Evolutionary conservation across 2,888 invertebrate genomes (phyloP), one percentile per base, ranked within the genome.

Genomic region (Sceliomorpha sp.): DNA sequence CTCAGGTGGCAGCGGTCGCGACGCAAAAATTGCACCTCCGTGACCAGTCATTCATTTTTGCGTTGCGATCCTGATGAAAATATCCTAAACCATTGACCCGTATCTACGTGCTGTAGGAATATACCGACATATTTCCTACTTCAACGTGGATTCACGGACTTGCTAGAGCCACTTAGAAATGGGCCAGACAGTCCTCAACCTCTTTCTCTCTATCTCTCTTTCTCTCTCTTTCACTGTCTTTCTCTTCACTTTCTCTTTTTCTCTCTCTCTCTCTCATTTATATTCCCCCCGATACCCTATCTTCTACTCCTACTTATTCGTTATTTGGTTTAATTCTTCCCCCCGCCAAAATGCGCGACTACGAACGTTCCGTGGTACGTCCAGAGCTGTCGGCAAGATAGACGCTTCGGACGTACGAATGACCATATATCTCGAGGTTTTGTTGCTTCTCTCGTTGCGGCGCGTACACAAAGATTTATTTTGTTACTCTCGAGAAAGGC

Each of bases 161-260:
- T 55, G 75, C 71, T 74, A 71, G 37, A 72, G 59, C 74, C 75
- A 80, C 60, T 77, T 84, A 81, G 78, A 80, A 84, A 84, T 84
- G 86, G 82, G 85, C 86, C 85, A 83, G 78, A 79, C 83, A 85
- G 86, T 86, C 84, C 81, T 85, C 78, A 70, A 73, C 74, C 76
- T 76, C 73, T 67, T 50, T 69, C 32, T 72, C 67, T 71, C 48
- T 72, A 15, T 64, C 42, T n/a, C n/a, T 71, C 47, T 73, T 45
- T 72, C 37, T 66, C 29, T 62, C 45, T 72, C 51, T 70, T 67
- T 68, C 29, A 50, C 44, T 48, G 51, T 68, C 66, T 76, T 55
- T 75, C 72, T 75, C 31, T 75, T 70, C 60, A 58, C 68, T 71
- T 12, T 48, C 7, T 20, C 14, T 34, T 17, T 44, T 37, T 51